A percentile compares a stretch with the other conserved stretches of the same genome.
Evolutionary conservation across 2,113 vertebrate species (phyloP).

Genomic region (Passerina amoena): DNA sequence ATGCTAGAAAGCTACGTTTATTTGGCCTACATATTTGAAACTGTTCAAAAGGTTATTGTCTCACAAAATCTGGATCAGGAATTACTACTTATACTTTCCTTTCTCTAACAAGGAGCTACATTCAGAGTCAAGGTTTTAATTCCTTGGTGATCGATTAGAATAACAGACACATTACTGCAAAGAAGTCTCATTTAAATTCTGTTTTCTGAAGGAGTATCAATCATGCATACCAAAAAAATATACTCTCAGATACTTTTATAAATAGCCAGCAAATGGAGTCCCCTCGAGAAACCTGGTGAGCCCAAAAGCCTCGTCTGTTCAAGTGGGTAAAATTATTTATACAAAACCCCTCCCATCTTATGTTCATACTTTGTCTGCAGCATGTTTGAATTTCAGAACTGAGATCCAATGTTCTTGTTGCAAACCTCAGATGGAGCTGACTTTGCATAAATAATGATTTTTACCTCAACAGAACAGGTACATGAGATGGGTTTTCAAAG

Average conservation of each 20-base stretch:
- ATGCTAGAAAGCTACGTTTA: neutral
- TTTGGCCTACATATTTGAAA: constrained; percentile 21
- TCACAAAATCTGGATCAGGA: constrained; percentile 18
- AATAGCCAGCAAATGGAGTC: neutral
- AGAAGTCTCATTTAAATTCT: neutral
- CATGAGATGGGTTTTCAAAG: neutral
- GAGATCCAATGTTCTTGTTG: neutral
- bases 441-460: neutral
- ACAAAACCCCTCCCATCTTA: neutral
- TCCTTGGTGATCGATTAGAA: neutral
- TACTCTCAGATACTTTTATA: neutral
- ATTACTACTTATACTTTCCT: neutral
- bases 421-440: neutral
- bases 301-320: neutral
- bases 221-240: neutral
- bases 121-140: neutral
- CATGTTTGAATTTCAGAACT: neutral
- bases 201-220: neutral
- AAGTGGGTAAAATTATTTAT: neutral
- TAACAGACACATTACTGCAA: neutral
- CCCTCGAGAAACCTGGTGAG: neutral
- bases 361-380: neutral
- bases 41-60: constrained; percentile 41
- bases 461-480: neutral
- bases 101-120: constrained; percentile 1